Base-by-base conservation (phyloP, 2,888 invertebrate species). In the Archips crataeganus region DNA sequence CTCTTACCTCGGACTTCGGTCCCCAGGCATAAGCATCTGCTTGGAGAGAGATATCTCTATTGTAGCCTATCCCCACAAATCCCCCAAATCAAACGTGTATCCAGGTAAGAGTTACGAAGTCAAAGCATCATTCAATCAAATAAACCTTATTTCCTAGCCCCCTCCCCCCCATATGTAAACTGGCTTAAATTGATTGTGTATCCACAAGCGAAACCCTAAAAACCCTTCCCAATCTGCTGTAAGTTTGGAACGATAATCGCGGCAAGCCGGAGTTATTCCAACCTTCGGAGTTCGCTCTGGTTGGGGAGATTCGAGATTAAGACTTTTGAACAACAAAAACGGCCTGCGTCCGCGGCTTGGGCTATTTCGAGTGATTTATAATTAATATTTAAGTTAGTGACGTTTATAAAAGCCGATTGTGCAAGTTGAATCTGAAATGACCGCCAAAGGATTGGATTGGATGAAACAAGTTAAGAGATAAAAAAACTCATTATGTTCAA, bases 211-310 rank as follows among this genome's bases (percentile, higher is more conserved):
- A 71, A 45, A 13, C 61, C 54, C 45, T 66, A 66, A 67, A 64
- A 67, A 67, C 67, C 71, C 62, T 67, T 67, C 51, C 51, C 71
- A 71, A 65, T 71, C 66, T 66, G 66, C 54, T n/a, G 45, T 60
- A 47, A 60, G 49, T 61, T 71, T 15, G 61, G 34, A 62, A 45
- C 64, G 61, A 66, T 61, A 67, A 67, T 61, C 61, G 54, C 51
- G 71, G 34, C 11, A 8, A 62, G 39, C 45, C 61, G n/a, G 11
- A 23, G 61, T 61, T 54, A 15, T 49, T 13, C 8, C 66, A 42
- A 11, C 65, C 61, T 61, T 60, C 60, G 15, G 66, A 54, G 71
- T 71, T 61, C n/a, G 59, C 42, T n/a, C 42, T 42, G 39, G 62
- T 42, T 60, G n/a, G 39, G 23, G 32, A 64, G 64, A 71, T 60